Percentiles rank a stretch among this genome's conserved stretches.
These are phyloP conservation scores for Cardiocondyla obscurior DNA, from an alignment of 1,140 invertebrate genomes.

Conservation along the genomic window DNA sequence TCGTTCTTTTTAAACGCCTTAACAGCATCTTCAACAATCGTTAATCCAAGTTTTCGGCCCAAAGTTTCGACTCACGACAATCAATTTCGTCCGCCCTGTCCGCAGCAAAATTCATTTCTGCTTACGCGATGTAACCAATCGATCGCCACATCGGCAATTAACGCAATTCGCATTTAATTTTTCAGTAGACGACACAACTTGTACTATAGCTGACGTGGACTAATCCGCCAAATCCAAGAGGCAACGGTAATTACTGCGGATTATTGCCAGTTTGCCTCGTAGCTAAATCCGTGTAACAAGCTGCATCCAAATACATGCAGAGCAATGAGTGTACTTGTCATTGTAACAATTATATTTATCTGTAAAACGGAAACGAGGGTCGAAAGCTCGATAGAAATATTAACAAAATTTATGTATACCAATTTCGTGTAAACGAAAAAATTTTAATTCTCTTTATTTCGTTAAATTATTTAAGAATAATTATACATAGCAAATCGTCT, in stretches of 20 bases:
- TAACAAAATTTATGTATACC: not conserved
- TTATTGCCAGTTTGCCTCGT: conserved; percentile 9
- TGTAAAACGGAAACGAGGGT: not conserved
- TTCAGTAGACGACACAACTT: conserved; percentile 50
- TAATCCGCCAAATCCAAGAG: conserved; percentile 62
- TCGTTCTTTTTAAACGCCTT: conserved; percentile 62
- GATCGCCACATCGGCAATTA: conserved; percentile 53
- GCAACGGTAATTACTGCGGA: conserved; percentile 58
- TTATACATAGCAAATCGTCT: too few relatives aligned
- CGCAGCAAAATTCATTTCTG: not conserved
- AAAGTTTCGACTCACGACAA: not conserved
- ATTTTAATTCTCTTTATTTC: not conserved
- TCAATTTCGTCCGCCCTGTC: not conserved
- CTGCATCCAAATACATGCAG: not conserved
- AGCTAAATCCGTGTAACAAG: conserved; percentile 53
- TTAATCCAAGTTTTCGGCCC: conserved; percentile 32
- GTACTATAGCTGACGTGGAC: not conserved
- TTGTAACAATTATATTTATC: not conserved
- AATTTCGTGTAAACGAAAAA: not conserved
- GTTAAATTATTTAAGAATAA: not conserved
- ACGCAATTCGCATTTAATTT: conserved; percentile 64
- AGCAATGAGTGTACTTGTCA: not conserved
- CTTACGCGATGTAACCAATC: not conserved
- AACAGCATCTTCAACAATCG: conserved; percentile 58
- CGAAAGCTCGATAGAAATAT: not conserved